Conservation (phyloP, 2,797 vertebrate species). For the Coluber constrictor region DNA sequence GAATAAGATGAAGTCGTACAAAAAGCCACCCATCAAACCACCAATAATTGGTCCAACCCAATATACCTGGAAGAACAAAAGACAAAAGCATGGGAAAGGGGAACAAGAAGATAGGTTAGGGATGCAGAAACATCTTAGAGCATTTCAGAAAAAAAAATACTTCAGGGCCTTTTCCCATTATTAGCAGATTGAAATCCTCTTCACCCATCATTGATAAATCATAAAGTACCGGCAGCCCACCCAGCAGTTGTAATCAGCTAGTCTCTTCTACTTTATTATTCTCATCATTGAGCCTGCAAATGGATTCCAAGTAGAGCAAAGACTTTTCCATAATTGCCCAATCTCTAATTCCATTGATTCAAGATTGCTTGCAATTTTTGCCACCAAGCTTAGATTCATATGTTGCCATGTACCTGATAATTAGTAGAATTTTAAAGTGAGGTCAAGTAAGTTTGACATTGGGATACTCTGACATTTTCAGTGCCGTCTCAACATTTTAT, state of each 20-base stretch:
- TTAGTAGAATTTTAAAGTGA: not conserved
- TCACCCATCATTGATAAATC: not conserved
- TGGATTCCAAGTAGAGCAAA: not conserved
- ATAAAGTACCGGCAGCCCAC: not conserved
- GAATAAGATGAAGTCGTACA: conserved; percentile 91
- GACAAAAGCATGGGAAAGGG: conserved; percentile 1
- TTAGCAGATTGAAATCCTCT: not conserved
- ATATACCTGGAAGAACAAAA: conserved; percentile 77
- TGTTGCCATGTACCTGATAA: not conserved
- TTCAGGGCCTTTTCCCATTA: not conserved
- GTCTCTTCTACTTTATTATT: not conserved
- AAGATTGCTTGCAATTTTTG: not conserved
- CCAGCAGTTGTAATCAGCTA: not conserved
- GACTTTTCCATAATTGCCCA: not conserved
- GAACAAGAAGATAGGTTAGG: not conserved
- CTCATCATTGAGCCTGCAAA: not conserved
- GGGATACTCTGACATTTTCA: not conserved
- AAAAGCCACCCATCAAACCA: conserved; percentile 81
- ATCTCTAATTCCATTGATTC: not conserved
- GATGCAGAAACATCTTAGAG: no score
- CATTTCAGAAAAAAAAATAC: not conserved
- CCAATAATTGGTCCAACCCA: conserved; percentile 95
- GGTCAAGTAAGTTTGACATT: not conserved
- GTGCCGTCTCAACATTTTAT: not conserved
- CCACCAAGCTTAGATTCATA: not conserved